A percentile compares a stretch with the other conserved stretches of the same genome.
These are phyloP conservation scores for Troglohyphantes excavatus DNA, from an alignment of 2,888 invertebrate genomes.

Conservation along the genomic window DNA sequence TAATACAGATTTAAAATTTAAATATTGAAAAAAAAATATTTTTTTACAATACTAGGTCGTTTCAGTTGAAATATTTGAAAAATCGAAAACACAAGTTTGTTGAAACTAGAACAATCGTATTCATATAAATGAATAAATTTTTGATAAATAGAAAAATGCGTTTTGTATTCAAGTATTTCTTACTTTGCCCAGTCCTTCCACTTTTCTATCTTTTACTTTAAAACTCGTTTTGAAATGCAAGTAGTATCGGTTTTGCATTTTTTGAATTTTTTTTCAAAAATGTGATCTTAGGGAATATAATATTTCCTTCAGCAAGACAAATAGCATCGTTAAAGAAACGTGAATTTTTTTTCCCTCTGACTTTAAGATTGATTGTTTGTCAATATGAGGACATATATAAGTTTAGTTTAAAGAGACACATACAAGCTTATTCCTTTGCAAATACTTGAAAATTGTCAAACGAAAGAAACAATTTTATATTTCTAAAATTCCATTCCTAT, in stretches of 20 bases:
- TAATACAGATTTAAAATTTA: too few relatives aligned
- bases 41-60: too few relatives aligned
- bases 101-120: conserved; percentile 28
- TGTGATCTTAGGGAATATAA: background rate
- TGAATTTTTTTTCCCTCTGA: background rate
- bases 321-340: conserved; percentile 27
- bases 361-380: conserved; percentile 29
- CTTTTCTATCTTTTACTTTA: conserved; percentile 26
- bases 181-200: background rate
- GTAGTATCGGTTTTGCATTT: conserved; percentile 11
- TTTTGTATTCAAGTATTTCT: conserved; percentile 35
- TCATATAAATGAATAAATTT: conserved; percentile 29
- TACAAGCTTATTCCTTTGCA: background rate
- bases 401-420: background rate
- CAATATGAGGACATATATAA: conserved; percentile 9
- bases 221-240: conserved; percentile 31
- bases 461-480: background rate
- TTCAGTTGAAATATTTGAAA: conserved; percentile 42
- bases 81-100: conserved; percentile 29
- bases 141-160: conserved; percentile 43
- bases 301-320: conserved; percentile 11
- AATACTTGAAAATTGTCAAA: background rate
- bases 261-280: background rate
- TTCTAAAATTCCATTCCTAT: background rate
- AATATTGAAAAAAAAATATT: too few relatives aligned